phyloP scores from a whole-genome alignment of 2,797 vertebrate species.

The Anas flavirostris region DNA sequence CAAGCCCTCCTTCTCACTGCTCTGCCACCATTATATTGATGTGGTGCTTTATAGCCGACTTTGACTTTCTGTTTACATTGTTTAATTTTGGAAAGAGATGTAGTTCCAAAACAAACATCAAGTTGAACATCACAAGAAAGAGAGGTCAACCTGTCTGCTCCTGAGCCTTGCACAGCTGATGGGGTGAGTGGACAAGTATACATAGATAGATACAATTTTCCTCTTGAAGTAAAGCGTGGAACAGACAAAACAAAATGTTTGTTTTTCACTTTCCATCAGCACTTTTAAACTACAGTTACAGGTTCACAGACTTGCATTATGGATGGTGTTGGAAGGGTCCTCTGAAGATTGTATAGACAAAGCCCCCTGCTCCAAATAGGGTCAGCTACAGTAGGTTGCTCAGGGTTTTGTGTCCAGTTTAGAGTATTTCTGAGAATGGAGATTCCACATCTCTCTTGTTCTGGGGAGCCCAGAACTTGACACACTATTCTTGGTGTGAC shows the following conservation, averaged over 20 bases:
- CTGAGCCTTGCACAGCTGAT: not conserved
- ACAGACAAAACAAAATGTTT: not conserved
- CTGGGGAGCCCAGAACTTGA: too few relatives aligned
- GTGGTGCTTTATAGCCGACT: not conserved
- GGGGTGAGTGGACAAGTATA: not conserved
- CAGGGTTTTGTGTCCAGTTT: not conserved
- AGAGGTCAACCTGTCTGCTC: not conserved
- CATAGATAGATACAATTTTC: not conserved
- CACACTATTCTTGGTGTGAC: too few relatives aligned
- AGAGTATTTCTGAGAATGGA: not conserved
- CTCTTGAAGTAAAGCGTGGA: not conserved
- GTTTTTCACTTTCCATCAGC: not conserved
- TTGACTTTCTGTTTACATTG: not conserved
- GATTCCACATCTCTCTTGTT: not conserved
- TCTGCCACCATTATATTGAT: not conserved
- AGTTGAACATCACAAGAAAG: not conserved
- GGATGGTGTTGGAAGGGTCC: not conserved
- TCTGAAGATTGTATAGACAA: not conserved
- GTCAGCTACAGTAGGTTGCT: not conserved
- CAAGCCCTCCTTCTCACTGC: not conserved
- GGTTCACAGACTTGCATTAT: not conserved
- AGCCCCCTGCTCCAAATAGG: not conserved
- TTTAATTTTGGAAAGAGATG: slow-evolving; percentile 4
- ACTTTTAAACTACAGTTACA: not conserved
- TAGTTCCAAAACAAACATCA: not conserved